Conservation (phyloP, 2,888 invertebrate species). For the Heliconius hortense region DNA sequence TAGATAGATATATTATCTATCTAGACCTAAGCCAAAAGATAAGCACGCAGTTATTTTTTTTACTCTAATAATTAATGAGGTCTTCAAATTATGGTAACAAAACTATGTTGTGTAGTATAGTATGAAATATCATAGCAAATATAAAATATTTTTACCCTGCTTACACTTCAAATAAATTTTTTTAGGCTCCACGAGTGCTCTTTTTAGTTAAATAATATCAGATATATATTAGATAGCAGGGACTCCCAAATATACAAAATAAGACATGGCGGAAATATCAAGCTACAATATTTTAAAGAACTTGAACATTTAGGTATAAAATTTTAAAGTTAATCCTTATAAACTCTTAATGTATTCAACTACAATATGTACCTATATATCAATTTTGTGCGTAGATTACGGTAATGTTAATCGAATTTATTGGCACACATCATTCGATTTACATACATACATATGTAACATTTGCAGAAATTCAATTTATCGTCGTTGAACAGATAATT, state of each 20-base stretch:
- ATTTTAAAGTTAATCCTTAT: neutral
- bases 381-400: constrained; percentile 21
- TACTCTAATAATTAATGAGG: too few species aligned
- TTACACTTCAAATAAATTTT: too few species aligned
- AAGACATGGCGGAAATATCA: neutral
- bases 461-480: constrained; percentile 8
- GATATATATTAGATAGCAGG: neutral
- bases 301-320: neutral
- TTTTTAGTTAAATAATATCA: neutral
- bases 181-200: neutral
- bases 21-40: too few species aligned
- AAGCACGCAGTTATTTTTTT: too few species aligned
- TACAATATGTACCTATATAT: neutral
- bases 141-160: too few species aligned
- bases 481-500: neutral
- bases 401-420: constrained; percentile 19
- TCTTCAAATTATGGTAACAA: too few species aligned
- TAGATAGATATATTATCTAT: too few species aligned
- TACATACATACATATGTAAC: constrained; percentile 18
- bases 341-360: neutral
- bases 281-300: neutral
- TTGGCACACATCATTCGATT: constrained; percentile 14
- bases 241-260: neutral
- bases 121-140: too few species aligned
- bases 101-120: too few species aligned